Percentiles rank a stretch among this genome's conserved stretches.
Evolutionary conservation across 2,888 invertebrate genomes (phyloP).

Genomic region (Cyrtodaria siliqua): DNA sequence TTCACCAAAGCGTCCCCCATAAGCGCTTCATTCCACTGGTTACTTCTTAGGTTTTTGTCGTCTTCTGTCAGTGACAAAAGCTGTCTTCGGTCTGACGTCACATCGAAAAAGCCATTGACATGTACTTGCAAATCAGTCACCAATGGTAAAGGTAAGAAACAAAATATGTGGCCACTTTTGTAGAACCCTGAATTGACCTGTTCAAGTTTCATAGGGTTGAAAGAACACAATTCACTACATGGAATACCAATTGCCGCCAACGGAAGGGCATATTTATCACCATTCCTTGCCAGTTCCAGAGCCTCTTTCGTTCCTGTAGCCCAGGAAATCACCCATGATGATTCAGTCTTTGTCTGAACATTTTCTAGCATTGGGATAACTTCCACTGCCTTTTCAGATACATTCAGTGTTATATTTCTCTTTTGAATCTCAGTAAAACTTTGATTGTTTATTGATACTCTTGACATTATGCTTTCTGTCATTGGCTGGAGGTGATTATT

Average conservation of each 20-base stretch:
- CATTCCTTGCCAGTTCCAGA: conserved; percentile 1
- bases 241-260: conserved; percentile 76
- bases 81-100: conserved; percentile 78
- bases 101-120: conserved; percentile 81
- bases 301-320: conserved; percentile 27
- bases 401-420: no score
- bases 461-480: conserved; percentile 3
- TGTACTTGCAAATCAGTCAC: conserved; percentile 75
- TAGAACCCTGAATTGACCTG: conserved; percentile 60
- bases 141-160: conserved; percentile 82
- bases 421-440: conserved; percentile 15
- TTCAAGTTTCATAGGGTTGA: background rate
- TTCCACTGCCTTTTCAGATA: no score
- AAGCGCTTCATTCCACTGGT: conserved; percentile 59
- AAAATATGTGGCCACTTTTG: conserved; percentile 73
- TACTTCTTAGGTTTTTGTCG: conserved; percentile 66
- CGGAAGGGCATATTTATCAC: conserved; percentile 38
- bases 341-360: background rate
- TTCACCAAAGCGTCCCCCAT: conserved; percentile 52
- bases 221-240: background rate
- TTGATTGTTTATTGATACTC: background rate
- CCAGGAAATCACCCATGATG: conserved; percentile 43
- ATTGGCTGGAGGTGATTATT: background rate
- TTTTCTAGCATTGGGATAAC: background rate
- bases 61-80: conserved; percentile 74